These are phyloP conservation scores for Xyliphius kryptos DNA, from an alignment of 2,113 vertebrate genomes.

Conservation along the genomic window DNA sequence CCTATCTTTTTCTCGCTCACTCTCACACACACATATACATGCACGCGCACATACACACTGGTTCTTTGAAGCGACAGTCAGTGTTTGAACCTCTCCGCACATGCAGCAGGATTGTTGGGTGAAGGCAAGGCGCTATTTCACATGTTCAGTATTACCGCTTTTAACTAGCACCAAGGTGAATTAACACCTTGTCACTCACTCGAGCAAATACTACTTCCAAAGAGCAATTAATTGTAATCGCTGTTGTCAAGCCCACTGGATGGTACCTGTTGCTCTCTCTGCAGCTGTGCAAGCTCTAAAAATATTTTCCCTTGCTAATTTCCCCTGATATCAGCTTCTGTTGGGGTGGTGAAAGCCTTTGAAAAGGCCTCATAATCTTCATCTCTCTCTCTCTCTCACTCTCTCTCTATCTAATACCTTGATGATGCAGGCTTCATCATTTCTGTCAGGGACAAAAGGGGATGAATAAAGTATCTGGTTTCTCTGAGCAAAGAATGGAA, in stretches of 20 bases:
- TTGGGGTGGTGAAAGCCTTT: constrained; percentile 52
- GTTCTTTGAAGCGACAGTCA: too few relatives aligned
- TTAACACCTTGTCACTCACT: constrained; percentile 88
- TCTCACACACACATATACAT: too few relatives aligned
- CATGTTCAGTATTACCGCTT: constrained; percentile 77
- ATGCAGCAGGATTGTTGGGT: constrained; percentile 61
- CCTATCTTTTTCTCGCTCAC: too few relatives aligned
- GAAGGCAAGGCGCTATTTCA: constrained; percentile 64
- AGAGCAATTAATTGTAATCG: constrained; percentile 90
- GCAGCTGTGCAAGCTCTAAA: constrained; percentile 69
- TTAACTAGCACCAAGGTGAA: constrained; percentile 84
- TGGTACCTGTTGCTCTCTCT: constrained; percentile 80
- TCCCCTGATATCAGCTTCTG: constrained; percentile 52
- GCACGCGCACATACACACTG: too few relatives aligned
- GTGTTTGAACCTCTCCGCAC: constrained; percentile 45
- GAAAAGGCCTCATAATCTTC: constrained; percentile 51
- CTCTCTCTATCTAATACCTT: constrained; percentile 47
- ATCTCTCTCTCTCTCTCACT: constrained; percentile 35
- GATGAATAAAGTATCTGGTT: too few relatives aligned
- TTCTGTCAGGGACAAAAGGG: constrained; percentile 49
- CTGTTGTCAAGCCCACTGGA: constrained; percentile 80
- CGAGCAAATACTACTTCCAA: constrained; percentile 82
- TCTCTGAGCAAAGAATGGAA: constrained; percentile 52
- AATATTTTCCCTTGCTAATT: constrained; percentile 61
- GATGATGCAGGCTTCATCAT: constrained; percentile 54